Base-by-base conservation (phyloP, 2,797 vertebrate species). In the Morelia viridis region DNA sequence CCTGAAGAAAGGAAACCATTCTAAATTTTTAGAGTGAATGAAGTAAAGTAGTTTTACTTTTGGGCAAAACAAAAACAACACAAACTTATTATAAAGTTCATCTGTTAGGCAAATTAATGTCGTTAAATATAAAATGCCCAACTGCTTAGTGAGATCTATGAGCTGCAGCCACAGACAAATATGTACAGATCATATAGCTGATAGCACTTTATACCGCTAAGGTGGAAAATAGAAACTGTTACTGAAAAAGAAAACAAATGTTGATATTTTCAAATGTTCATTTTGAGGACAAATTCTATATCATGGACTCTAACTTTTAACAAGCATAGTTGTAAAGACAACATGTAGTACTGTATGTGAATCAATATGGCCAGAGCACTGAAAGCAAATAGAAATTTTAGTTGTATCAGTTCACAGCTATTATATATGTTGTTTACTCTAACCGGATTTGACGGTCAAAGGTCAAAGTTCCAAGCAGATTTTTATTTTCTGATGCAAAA, bases 131-230 rank as follows among this genome's bases (percentile, higher is more conserved):
- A 58, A 89, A 60, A 57, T 58, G 64, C 65, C 0, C 0, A 6
- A 19, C 57, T 68, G 17, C 24, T 0, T 17, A 1, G 4, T 90
- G 90, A 65, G 8, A n/a, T 57, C 10, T n/a, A 61, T 50, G 88
- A 86, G 46, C 90, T 35, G 92, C 1, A 0, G 65, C 85, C 50
- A 53, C 8, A 8, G 50, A 53, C 1, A 8, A 53, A 53, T 9
- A n/a, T 10, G 19, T 22, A 64, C 62, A 22, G 7, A 64, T 22
- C 61, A 26, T 89, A 12, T 60, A 93, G 85, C 60, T 89, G 90
- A 93, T 24, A 92, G 19, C 13, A 87, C 53, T 91, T 93, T 62
- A 15, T 84, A 90, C 31, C 92, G 17, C 13, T 93, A 50, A 85
- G 2, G 76, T 28, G 13, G 26, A 31, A 26, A 15, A 50, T 28